phyloP scores from a whole-genome alignment of 2,888 invertebrate genomes.

The Pyralis farinalis region DNA sequence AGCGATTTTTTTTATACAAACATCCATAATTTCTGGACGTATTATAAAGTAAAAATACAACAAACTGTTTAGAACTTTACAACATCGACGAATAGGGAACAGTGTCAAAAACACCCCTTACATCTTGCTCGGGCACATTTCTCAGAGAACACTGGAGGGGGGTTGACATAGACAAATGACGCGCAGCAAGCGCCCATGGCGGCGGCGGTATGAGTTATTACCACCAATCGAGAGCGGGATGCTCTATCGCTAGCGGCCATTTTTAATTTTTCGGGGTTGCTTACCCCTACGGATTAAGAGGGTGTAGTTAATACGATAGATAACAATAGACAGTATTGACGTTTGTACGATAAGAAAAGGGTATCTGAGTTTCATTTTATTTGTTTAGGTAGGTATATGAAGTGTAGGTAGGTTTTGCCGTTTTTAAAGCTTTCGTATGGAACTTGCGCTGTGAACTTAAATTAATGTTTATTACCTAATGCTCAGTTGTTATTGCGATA shows the following conservation, averaged over 20 bases:
- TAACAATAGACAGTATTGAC: neutral
- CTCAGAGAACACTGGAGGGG: constrained; percentile 46
- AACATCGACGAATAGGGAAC: constrained; percentile 14
- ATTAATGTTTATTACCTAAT: too few relatives aligned
- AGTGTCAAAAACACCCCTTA: constrained; percentile 51
- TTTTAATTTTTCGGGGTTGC: constrained; percentile 78
- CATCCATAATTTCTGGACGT: too few relatives aligned
- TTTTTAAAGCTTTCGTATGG: too few relatives aligned
- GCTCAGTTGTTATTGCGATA: too few relatives aligned
- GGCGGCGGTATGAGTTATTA: constrained; percentile 71
- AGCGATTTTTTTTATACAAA: too few relatives aligned
- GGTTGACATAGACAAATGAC: constrained; percentile 74
- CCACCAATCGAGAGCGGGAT: constrained; percentile 76
- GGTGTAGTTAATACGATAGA: constrained; percentile 30
- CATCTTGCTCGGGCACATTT: constrained; percentile 66
- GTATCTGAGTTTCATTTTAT: too few relatives aligned
- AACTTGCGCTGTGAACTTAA: too few relatives aligned
- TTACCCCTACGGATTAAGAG: constrained; percentile 57
- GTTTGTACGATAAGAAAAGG: too few relatives aligned
- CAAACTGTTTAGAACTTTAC: neutral
- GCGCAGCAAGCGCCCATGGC: constrained; percentile 58
- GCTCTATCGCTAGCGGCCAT: constrained; percentile 71
- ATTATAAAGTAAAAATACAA: too few relatives aligned
- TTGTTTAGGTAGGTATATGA: too few relatives aligned
- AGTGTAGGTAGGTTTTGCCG: too few relatives aligned